phyloP scores from a whole-genome alignment of 2,797 vertebrate species.

The Podargus strigoides region DNA sequence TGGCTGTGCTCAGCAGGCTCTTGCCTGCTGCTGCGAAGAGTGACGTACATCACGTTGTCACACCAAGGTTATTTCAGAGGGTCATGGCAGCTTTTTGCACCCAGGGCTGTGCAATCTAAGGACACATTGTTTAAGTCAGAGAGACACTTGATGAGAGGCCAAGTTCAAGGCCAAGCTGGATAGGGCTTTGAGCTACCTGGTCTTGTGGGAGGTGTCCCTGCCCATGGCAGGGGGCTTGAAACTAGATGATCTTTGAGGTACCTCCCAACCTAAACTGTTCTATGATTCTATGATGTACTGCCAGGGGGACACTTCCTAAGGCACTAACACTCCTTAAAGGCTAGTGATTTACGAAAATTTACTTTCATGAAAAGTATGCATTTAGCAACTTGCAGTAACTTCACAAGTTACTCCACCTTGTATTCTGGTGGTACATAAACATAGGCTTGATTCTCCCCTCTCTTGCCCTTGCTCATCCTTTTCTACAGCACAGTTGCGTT shows the following conservation, averaged over 20 bases:
- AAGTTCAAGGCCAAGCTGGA: too few species aligned
- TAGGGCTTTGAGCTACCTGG: too few species aligned
- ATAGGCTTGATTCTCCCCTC: neutral
- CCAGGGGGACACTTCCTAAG: too few species aligned
- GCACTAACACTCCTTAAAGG: too few species aligned
- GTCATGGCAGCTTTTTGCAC: neutral
- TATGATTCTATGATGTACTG: too few species aligned
- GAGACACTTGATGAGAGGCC: neutral
- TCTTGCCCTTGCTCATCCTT: neutral
- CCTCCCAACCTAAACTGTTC: too few species aligned
- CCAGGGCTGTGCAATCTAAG: neutral
- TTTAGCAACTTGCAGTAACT: neutral
- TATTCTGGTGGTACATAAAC: neutral
- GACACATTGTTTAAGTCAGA: neutral
- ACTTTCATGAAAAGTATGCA: neutral
- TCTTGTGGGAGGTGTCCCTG: too few species aligned
- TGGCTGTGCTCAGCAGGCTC: neutral
- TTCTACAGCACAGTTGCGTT: neutral
- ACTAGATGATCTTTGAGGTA: too few species aligned
- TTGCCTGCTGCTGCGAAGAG: rapidly evolving
- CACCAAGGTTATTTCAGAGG: neutral
- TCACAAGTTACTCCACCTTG: neutral
- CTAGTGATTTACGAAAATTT: neutral
- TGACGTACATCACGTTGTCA: neutral
- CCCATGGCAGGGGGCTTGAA: too few species aligned